A percentile compares a stretch with the other conserved stretches of the same genome.
Conservation (phyloP, 1,140 invertebrate genomes). For the Ptiloglossa arizonensis region DNA sequence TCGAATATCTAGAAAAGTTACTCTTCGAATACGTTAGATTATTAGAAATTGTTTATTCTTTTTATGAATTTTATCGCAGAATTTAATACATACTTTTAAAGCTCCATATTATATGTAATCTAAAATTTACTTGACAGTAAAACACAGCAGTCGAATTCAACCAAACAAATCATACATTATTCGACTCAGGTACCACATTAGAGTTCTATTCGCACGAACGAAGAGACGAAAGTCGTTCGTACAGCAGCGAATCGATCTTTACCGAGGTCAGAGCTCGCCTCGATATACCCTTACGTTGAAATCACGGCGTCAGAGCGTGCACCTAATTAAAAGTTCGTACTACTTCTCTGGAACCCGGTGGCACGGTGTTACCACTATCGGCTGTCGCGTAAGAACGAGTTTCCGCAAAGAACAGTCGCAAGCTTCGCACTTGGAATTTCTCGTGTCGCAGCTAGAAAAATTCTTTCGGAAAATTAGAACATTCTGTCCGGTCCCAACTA, state of each 20-base stretch:
- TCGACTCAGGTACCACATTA: background rate
- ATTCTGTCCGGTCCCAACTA: too few species aligned
- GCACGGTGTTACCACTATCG: slow-evolving; percentile 33
- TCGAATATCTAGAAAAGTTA: too few species aligned
- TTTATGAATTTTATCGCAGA: too few species aligned
- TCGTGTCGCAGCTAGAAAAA: slow-evolving; percentile 10
- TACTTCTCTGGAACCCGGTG: slow-evolving; percentile 24
- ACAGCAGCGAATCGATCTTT: slow-evolving; percentile 35
- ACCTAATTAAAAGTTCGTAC: slow-evolving; percentile 58
- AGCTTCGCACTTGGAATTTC: slow-evolving; percentile 16
- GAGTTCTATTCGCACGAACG: background rate
- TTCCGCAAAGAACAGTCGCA: slow-evolving; percentile 15
- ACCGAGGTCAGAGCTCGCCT: slow-evolving; percentile 25
- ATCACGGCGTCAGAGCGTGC: slow-evolving; percentile 39
- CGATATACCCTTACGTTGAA: slow-evolving; percentile 35
- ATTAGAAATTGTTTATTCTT: too few species aligned
- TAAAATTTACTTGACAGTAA: too few species aligned
- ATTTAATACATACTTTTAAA: too few species aligned
- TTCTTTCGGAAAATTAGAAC: slow-evolving; percentile 15
- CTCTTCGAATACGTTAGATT: too few species aligned
- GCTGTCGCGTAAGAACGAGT: slow-evolving; percentile 27
- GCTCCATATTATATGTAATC: too few species aligned
- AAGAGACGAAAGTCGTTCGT: slow-evolving; percentile 37
- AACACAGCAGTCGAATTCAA: too few species aligned
- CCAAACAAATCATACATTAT: background rate